Conservation (phyloP, 1,140 invertebrate genomes). For the Macrotrachela quadricornifera region DNA sequence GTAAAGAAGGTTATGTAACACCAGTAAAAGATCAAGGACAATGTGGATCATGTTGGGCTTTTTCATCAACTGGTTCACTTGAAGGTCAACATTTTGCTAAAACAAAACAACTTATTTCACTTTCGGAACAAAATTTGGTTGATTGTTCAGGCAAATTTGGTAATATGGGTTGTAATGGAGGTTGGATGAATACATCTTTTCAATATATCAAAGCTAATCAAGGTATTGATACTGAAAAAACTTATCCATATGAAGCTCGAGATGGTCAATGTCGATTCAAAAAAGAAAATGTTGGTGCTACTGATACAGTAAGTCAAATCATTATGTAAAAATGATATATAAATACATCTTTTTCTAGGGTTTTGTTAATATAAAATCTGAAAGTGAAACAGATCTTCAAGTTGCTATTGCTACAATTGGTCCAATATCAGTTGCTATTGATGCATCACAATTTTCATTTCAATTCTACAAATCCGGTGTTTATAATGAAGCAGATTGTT, state of each 20-base stretch:
- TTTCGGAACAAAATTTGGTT: conserved; percentile 9
- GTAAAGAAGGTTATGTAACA: conserved; percentile 9
- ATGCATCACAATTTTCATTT: conserved; percentile 53
- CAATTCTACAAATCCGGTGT: conserved; percentile 45
- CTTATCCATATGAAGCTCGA: conserved; percentile 11
- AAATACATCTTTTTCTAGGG: too few relatives aligned
- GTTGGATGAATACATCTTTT: conserved; percentile 17
- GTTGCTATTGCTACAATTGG: conserved; percentile 53
- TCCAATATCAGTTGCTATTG: conserved; percentile 58
- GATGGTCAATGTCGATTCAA: conserved; percentile 35
- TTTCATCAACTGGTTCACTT: conserved; percentile 5
- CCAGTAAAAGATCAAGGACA: conserved; percentile 10
- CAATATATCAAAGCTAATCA: conserved; percentile 38
- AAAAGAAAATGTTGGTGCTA: conserved; percentile 12
- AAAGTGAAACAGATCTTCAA: conserved; percentile 17
- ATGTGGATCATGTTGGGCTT: conserved; percentile 9
- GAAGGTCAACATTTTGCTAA: conserved; percentile 4
- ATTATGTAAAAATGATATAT: too few relatives aligned
- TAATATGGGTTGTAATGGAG: conserved; percentile 9
- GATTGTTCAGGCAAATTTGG: conserved; percentile 2
- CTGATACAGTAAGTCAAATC: too few relatives aligned
- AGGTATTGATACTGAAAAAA: not conserved
- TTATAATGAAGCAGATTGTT: conserved; percentile 46
- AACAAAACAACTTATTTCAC: not conserved
- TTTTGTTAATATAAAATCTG: conserved; percentile 14